These are phyloP conservation scores for Ethmia dodecea DNA, from an alignment of 2,888 invertebrate species.

Conservation along the genomic window DNA sequence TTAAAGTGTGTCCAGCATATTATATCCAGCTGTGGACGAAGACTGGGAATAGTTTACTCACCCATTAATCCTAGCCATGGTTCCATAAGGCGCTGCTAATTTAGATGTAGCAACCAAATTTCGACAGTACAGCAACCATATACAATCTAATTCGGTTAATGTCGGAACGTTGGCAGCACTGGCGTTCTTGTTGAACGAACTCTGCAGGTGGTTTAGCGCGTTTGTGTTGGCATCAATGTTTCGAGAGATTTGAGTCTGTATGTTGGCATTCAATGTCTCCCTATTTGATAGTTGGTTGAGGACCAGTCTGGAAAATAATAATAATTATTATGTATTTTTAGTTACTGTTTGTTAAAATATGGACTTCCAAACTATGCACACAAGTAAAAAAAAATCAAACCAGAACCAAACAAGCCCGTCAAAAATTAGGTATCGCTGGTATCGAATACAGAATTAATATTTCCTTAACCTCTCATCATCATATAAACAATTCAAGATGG, in stretches of 20 bases:
- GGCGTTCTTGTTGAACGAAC: constrained; percentile 36
- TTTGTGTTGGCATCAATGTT: constrained; percentile 54
- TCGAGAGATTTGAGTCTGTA: constrained; percentile 49
- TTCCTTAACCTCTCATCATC: too few relatives aligned
- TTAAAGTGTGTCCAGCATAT: too few relatives aligned
- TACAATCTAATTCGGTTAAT: constrained; percentile 73
- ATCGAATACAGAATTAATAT: too few relatives aligned
- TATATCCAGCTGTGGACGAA: too few relatives aligned
- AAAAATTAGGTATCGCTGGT: too few relatives aligned
- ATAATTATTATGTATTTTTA: constrained; percentile 1
- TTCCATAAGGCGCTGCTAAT: constrained; percentile 71
- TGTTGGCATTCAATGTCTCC: constrained; percentile 32
- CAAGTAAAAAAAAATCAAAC: too few relatives aligned
- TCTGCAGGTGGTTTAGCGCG: constrained; percentile 53
- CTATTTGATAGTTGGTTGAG: constrained; percentile 47
- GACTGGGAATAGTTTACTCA: too few relatives aligned
- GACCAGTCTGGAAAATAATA: constrained; percentile 39
- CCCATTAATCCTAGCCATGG: constrained; percentile 80
- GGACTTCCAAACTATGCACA: too few relatives aligned
- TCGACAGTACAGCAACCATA: constrained; percentile 78
- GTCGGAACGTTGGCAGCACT: constrained; percentile 32
- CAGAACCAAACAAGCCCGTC: too few relatives aligned
- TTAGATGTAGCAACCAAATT: constrained; percentile 74
- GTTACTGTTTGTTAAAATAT: too few relatives aligned
- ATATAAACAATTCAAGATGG: too few relatives aligned